Evolutionary conservation across 1,140 invertebrate species (phyloP), one percentile per base, ranked within the genome.

Genomic region (Antheraea mylitta): DNA sequence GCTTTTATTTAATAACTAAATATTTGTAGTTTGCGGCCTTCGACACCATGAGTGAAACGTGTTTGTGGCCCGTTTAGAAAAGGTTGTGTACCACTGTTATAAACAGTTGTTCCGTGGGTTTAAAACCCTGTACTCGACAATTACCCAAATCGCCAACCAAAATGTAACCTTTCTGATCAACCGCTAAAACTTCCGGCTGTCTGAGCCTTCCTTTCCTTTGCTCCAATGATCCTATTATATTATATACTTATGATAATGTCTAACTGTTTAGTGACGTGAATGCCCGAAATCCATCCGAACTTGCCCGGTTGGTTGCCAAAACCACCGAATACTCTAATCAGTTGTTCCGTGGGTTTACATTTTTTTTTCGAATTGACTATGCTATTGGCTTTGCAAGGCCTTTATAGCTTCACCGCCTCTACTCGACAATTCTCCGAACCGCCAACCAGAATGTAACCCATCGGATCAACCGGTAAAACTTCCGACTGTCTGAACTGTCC

Each of bases 101-200:
- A n/a, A n/a, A n/a, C n/a, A 95, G 90, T 66, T 93, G 91, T 30
- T 95, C 95, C 66, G 94, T 93, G 0, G 93, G 92, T 64, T 94
- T 93, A 81, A 97, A 97, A 13, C 97, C 93, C 85, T 97, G 96
- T 9, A 97, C 93, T 22, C 96, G 92, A 62, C 95, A 95, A 84
- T 97, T 97, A 2, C 96, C 96, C 16, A 95, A 95, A 81, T 97
- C 96, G 0, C 96, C 96, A 0, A 97, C 96, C 3, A 96, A 83
- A 63, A 97, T 95, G 79, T 96, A 96, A 4, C 96, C 96, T 77
- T 95, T 81, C 3, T 93, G 92, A 82, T 97, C 96, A 0, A 96
- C 93, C 0, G 95, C 93, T 16, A 97, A 85, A 0, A 95, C 94
- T 83, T 96, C 95, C 0, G 95, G 95, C 42, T 94, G 94, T 78